Conservation (phyloP, 2,113 vertebrate genomes). For the Leucosticte australis region DNA sequence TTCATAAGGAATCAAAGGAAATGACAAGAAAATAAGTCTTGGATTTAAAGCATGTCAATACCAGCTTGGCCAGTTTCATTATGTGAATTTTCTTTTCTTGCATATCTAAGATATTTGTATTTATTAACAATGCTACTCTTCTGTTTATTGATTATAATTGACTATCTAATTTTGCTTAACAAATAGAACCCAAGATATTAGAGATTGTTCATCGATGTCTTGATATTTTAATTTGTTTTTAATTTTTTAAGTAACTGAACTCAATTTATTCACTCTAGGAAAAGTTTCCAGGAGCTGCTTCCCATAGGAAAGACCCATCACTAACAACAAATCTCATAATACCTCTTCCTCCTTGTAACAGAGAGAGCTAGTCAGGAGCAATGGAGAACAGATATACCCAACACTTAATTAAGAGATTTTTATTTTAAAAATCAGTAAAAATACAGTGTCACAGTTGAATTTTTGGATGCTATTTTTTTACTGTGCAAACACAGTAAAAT, state of each 20-base stretch:
- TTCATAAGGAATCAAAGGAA: background rate
- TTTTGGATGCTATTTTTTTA: background rate
- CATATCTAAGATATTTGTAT: background rate
- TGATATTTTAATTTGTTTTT: background rate
- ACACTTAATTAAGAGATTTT: background rate
- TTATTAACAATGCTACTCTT: background rate
- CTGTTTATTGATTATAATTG: background rate
- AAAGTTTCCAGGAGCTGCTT: background rate
- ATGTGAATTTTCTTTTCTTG: background rate
- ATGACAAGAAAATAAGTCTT: background rate
- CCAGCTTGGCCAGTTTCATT: background rate
- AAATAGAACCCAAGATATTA: background rate
- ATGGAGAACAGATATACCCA: background rate
- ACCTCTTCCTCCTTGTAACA: rapidly evolving
- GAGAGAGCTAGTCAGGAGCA: background rate
- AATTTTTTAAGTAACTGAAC: background rate
- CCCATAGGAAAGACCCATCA: background rate
- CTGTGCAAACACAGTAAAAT: background rate
- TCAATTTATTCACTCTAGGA: background rate
- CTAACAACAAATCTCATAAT: background rate
- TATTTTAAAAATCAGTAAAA: background rate
- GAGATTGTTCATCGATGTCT: background rate
- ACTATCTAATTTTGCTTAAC: background rate
- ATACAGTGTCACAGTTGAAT: background rate
- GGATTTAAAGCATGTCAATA: background rate